A percentile compares a stretch with the other conserved stretches of the same genome.
Evolutionary conservation across 2,113 vertebrate species (phyloP).

Genomic region (Tenebrosternarchus preto): DNA sequence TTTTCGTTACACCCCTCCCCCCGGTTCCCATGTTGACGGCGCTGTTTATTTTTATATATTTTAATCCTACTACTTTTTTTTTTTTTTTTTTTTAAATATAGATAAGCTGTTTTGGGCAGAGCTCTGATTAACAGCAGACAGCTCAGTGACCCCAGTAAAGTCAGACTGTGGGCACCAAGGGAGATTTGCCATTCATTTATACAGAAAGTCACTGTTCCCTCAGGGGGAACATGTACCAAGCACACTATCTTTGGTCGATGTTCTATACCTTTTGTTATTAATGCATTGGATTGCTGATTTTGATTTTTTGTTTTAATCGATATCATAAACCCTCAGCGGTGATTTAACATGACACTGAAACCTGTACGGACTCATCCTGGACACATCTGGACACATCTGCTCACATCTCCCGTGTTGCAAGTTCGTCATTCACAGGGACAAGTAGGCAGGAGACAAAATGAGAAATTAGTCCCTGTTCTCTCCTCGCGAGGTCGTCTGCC

Average conservation of each 20-base stretch:
- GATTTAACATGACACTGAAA: neutral
- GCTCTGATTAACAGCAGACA: conserved; percentile 58
- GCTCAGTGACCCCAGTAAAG: conserved; percentile 55
- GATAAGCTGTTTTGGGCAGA: conserved; percentile 64
- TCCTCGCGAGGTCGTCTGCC: conserved; percentile 6
- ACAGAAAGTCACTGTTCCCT: conserved; percentile 52
- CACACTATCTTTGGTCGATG: neutral
- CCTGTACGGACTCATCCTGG: neutral
- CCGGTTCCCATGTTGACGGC: too few species aligned
- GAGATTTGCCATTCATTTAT: conserved; percentile 53
- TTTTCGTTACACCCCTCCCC: conserved; percentile 17
- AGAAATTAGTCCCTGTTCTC: neutral
- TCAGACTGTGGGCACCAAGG: conserved; percentile 55
- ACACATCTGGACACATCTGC: neutral
- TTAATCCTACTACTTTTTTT: neutral
- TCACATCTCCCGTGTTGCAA: neutral
- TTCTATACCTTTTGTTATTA: conserved; percentile 28
- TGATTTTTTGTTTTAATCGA: neutral
- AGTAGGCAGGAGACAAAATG: neutral
- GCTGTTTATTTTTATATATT: neutral
- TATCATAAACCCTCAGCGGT: conserved; percentile 7
- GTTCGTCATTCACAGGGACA: neutral
- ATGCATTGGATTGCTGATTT: conserved; percentile 2
- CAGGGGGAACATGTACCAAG: conserved; percentile 40
- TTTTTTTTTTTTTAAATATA: conserved; percentile 6